Conservation (phyloP, 2,888 invertebrate genomes). For the Monochamus alternatus region DNA sequence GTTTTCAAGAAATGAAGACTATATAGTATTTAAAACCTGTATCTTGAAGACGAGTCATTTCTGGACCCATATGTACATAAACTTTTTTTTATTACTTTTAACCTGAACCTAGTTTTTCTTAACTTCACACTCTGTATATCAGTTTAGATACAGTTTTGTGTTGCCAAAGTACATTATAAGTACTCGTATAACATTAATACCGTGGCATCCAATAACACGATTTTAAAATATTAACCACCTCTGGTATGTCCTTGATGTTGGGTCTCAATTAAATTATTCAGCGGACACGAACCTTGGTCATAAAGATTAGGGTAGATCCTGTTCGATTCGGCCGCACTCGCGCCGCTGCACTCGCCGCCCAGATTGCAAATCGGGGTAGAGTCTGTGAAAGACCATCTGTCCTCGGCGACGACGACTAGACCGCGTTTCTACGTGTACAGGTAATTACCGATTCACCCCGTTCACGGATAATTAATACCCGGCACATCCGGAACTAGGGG, state of each 20-base stretch:
- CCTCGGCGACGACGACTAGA: conserved; percentile 24
- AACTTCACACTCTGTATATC: too few species aligned
- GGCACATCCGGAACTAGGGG: conserved; percentile 35
- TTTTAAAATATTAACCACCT: too few species aligned
- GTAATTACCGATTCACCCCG: conserved; percentile 42
- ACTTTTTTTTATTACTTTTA: too few species aligned
- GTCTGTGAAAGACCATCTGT: conserved; percentile 39
- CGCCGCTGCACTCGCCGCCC: conserved; percentile 2
- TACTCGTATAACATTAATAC: too few species aligned
- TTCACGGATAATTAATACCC: conserved; percentile 43
- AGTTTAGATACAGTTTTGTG: too few species aligned
- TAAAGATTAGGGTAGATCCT: conserved; percentile 26
- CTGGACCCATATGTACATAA: too few species aligned
- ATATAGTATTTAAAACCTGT: too few species aligned
- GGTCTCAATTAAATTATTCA: conserved; percentile 34
- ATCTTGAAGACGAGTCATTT: too few species aligned
- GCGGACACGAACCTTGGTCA: background rate
- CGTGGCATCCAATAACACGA: too few species aligned
- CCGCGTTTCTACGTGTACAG: conserved; percentile 27
- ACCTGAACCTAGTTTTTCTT: too few species aligned
- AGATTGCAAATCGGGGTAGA: conserved; percentile 29
- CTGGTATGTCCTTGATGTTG: background rate
- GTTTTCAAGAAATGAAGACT: too few species aligned
- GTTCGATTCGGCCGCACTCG: background rate
- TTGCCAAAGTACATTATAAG: too few species aligned